Base-by-base conservation (phyloP, 2,888 invertebrate genomes). In the Ophioninae sp. region DNA sequence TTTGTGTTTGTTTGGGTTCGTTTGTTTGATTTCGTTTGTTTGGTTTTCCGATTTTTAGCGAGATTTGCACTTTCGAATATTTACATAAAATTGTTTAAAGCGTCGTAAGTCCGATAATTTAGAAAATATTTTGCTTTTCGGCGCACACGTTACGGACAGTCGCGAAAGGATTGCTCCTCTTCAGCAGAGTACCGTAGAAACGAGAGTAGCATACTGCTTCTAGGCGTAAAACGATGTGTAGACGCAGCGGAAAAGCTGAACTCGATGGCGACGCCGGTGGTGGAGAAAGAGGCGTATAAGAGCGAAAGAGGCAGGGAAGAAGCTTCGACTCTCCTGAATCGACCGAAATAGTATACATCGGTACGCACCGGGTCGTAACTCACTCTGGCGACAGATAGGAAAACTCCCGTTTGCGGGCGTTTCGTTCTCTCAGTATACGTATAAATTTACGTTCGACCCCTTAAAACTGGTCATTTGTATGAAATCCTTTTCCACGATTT, bases 331-430 rank as follows among this genome's bases (percentile, higher is more conserved):
- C 78, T 74, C 65, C 78, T 75, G 62, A 79, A 84, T 79, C 81
- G 81, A 84, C 84, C 84, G 79, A 84, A 84, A 84, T 84, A 84
- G 84, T 84, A 84, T 79, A 81, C 78, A 81, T 79, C 76, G 75
- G 83, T 84, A 76, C 79, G 74, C 81, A 70, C 81, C 56, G 72
- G 79, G 84, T 84, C 76, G 81, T 84, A 84, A 81, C 79, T 84
- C 84, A 84, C 84, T 70, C 75, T 8, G 67, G 81, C 81, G 84
- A 84, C 84, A 84, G 81, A 81, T 81, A 84, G 67, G 44, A 44
- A 30, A 76, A 62, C n/a, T 79, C 73, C 44, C 20, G 17, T 70
- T 44, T 68, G 68, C 65, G 65, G 64, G 77, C 57, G 74, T 57
- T 78, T 44, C 76, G 57, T 69, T 73, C 67, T 62, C 69, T 77